These are phyloP conservation scores for Eunapius fragilis DNA, from an alignment of 37 sponge, comb jelly and placozoan species.

Conservation along the genomic window DNA sequence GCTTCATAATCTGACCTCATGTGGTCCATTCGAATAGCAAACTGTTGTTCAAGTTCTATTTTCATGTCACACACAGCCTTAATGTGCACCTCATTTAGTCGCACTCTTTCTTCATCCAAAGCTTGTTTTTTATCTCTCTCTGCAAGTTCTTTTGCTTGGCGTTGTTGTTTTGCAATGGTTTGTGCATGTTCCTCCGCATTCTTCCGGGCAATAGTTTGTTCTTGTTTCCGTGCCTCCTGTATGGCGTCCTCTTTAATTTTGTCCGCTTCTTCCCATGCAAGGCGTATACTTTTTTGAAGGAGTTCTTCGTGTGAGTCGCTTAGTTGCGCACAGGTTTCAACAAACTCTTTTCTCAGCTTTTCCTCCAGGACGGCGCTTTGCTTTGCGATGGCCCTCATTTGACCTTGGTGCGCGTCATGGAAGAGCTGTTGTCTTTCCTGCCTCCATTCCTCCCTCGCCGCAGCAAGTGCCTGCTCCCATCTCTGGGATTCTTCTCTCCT, in stretches of 20 bases:
- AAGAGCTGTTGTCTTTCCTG: conserved; percentile 43
- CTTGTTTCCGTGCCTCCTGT: conserved; percentile 43
- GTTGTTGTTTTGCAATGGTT: conserved; percentile 7
- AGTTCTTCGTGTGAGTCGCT: conserved; percentile 6
- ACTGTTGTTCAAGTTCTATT: conserved; percentile 3
- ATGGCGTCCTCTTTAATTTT: conserved; percentile 28
- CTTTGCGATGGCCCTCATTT: conserved; percentile 30
- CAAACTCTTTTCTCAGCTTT: conserved; percentile 49
- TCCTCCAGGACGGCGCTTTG: conserved; percentile 31
- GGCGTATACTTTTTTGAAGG: conserved; percentile 8
- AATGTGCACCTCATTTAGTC: not conserved
- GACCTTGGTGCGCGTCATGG: conserved; percentile 30
- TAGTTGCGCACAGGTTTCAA: not conserved
- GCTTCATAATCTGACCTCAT: conserved; percentile 2
- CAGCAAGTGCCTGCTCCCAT: conserved; percentile 11
- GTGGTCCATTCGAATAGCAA: not conserved
- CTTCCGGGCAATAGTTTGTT: conserved; percentile 24
- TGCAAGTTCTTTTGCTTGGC: not conserved
- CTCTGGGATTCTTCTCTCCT: conserved; percentile 53
- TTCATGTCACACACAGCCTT: conserved; percentile 9
- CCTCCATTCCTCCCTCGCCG: conserved; percentile 31
- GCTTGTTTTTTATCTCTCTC: conserved; percentile 38
- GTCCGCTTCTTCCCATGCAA: conserved; percentile 51
- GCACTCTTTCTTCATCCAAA: conserved; percentile 14
- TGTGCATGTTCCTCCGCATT: conserved; percentile 34